These are phyloP conservation scores for Mus pahari DNA, from an alignment of 2,113 vertebrate species.

Conservation along the genomic window DNA sequence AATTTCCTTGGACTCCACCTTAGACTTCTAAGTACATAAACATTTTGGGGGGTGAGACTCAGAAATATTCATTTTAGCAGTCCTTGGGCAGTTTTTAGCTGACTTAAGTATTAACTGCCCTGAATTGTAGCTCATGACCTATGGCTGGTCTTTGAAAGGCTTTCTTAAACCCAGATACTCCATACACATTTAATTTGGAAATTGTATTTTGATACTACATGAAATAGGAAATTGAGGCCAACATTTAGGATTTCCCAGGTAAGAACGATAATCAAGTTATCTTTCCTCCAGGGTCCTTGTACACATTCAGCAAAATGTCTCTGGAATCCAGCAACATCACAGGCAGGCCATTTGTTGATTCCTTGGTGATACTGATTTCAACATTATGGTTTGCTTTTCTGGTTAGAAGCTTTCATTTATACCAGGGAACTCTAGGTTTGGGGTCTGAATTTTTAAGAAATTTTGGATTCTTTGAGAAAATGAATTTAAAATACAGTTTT, in stretches of 20 bases:
- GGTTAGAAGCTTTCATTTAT: neutral
- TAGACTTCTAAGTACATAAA: neutral
- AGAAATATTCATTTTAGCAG: slow-evolving; percentile 3
- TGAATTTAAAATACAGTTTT: neutral
- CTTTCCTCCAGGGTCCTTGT: neutral
- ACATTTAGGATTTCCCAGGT: slow-evolving; percentile 18
- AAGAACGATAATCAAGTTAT: neutral
- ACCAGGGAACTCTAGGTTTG: neutral
- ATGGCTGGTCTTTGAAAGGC: slow-evolving; percentile 11
- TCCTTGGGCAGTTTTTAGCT: neutral
- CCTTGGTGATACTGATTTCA: neutral
- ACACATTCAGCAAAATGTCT: neutral
- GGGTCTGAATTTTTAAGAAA: neutral
- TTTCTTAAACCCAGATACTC: neutral
- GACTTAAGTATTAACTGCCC: neutral
- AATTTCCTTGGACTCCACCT: neutral
- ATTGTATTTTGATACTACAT: neutral
- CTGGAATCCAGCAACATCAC: neutral
- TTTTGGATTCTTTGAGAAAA: neutral
- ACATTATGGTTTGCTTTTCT: neutral
- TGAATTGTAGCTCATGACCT: neutral
- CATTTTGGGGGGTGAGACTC: neutral
- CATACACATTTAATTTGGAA: slow-evolving; percentile 22
- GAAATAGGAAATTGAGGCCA: neutral
- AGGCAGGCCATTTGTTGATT: neutral